Evolutionary conservation across 2,888 invertebrate species (phyloP), one percentile per base, ranked within the genome.

Genomic region (Digitonthophagus gazella): DNA sequence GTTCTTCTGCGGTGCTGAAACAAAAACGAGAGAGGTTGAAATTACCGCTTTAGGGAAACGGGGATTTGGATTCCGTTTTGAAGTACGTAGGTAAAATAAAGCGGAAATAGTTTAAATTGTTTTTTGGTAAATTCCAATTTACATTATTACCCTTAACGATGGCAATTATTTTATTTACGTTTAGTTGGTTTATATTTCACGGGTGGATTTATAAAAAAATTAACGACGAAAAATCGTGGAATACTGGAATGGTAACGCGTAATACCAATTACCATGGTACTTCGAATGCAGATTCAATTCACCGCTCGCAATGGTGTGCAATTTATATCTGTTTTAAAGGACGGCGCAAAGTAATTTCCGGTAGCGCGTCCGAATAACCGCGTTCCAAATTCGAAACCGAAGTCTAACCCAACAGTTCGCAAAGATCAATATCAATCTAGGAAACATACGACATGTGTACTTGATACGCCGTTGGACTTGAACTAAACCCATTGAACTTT

Each of bases 1-100:
- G 68, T 76, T 77, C 71, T 78, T 80, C 73, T 79, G 79, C 56
- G 79, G 77, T 67, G 79, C 80, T 80, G 73, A 69, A 78, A 78
- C 67, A 71, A 71, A 74, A 65, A 16, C 44, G 18, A 55, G 5
- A 28, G 56, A 44, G 18, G 67, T 58, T 15, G 20, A 67, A 28
- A 55, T 66, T 20, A 44, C 28, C 6, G 6, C 28, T 44, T 44
- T 11, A 44, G 11, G 1, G 11, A 44, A 44, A 44, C 11, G n/a
- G n/a, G n/a, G n/a, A n/a, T n/a, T n/a, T n/a, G n/a, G n/a, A n/a
- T n/a, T n/a, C n/a, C n/a, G 28, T 44, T 44, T 1, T 44, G 28
- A 8, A 8, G 28, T 3, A 8, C 8, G 28, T 3, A 5, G 8
- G 28, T 8, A 44, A 44, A 2, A 44, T 8, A 44, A 5, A 3